A percentile compares a stretch with the other conserved stretches of the same genome.
Evolutionary conservation across 1,140 invertebrate genomes (phyloP).

Genomic region (Drosophila repleta): DNA sequence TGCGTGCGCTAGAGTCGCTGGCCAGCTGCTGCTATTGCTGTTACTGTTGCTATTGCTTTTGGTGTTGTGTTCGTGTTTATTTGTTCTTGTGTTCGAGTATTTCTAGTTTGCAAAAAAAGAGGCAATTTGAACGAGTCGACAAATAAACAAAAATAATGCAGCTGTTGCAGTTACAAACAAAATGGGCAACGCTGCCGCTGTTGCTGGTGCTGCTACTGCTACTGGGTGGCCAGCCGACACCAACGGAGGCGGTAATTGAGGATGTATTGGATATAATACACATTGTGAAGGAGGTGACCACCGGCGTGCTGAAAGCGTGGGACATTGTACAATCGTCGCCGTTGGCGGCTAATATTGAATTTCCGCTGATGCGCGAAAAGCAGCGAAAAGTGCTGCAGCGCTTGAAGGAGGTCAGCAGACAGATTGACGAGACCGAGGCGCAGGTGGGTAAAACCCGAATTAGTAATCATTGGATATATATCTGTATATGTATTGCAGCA

Average conservation of each 20-base stretch:
- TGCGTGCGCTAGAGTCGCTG: constrained; percentile 13
- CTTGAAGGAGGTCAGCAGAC: constrained; percentile 84
- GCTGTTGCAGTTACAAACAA: constrained; percentile 26
- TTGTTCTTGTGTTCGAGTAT: constrained; percentile 8
- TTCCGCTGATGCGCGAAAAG: constrained; percentile 85
- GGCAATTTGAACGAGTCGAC: not conserved
- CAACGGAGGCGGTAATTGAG: constrained; percentile 84
- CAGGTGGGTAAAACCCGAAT: constrained; percentile 47
- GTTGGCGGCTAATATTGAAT: constrained; percentile 85
- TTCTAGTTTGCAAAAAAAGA: constrained; percentile 1
- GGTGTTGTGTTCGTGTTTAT: constrained; percentile 8
- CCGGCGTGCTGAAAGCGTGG: constrained; percentile 86
- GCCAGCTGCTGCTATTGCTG: not conserved
- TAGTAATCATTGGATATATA: not conserved
- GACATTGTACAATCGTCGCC: constrained; percentile 86
- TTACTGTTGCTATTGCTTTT: constrained; percentile 1
- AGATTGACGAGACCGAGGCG: constrained; percentile 82
- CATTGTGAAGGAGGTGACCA: constrained; percentile 86
- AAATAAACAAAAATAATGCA: constrained; percentile 27
- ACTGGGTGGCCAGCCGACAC: constrained; percentile 34
- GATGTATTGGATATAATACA: constrained; percentile 87
- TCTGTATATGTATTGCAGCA: constrained; percentile 43
- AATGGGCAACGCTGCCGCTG: constrained; percentile 19
- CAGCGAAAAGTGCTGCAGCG: constrained; percentile 85
- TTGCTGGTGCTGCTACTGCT: constrained; percentile 27